Evolutionary conservation across 2,113 vertebrate species (phyloP), one percentile per base, ranked within the genome.

Genomic region (Gopherus evgoodei): DNA sequence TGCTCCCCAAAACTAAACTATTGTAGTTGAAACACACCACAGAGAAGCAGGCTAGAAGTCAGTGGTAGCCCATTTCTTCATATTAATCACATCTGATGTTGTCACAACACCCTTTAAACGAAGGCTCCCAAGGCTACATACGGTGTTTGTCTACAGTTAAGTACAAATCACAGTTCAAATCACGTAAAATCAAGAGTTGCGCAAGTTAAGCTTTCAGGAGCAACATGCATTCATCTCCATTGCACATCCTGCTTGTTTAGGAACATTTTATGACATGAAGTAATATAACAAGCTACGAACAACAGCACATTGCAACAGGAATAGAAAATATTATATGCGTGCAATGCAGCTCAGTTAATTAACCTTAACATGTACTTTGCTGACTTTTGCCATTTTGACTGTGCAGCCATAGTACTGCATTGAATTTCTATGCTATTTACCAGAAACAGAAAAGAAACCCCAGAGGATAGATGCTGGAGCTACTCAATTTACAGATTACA

Each of bases 401-500:
- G 9, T 8, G 27, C 38, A 27, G 22, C 31, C 7, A 38, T 13
- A 65, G 65, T 52, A 17, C 24, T 47, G 1, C 1, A 0, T 3
- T 11, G 2, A 2, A 21, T 8, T 75, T n/a, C 65, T 24, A 44
- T 75, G 17, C 52, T 8, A 27, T 78, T 78, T 1, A 0, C 2
- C 50, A 56, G 57, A 49, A 0, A 16, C 12, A 42, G 75, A 16
- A 47, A 27, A 25, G 22, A 25, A 24, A 29, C 13, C 75, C 52
- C 2, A 1, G 4, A 11, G 2, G 13, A 11, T 2, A 14, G 54
- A 9, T 5, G 0, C 38, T 1, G 56, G 35, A 35, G 35, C 24
- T 42, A 59, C 47, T 47, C 1, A 0, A 31, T 59, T 78, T 22
- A 5, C 2, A 13, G 42, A 56, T 24, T 27, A 29, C 21, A 1